phyloP scores from a whole-genome alignment of 1,140 invertebrate species.

The Ceratina calcarata region DNA sequence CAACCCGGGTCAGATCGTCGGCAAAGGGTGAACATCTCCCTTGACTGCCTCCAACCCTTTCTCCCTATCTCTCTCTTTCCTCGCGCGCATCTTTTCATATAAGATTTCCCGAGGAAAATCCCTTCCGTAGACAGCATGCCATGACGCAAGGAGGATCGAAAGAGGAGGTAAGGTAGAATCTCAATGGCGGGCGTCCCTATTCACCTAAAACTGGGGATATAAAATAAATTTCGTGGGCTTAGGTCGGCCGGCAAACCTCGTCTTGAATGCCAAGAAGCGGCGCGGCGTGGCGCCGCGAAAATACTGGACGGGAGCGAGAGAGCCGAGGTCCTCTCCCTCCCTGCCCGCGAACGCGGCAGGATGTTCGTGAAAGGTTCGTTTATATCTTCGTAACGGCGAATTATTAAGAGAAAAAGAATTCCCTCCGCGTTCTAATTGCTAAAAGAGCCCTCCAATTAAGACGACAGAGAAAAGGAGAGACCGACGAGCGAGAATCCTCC shows the following conservation, averaged over 20 bases:
- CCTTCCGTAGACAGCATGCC: constrained; percentile 16
- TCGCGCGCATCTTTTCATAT: constrained; percentile 31
- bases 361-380: constrained; percentile 50
- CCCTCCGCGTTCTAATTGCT: constrained; percentile 49
- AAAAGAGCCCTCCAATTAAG: constrained; percentile 50
- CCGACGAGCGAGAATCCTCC: too few relatives aligned
- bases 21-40: constrained; percentile 36
- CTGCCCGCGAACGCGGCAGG: background rate
- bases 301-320: too few relatives aligned
- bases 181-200: constrained; percentile 37
- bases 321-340: too few relatives aligned
- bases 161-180: constrained; percentile 20
- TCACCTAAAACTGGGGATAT: constrained; percentile 51
- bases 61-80: background rate
- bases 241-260: constrained; percentile 15
- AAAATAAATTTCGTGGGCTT: constrained; percentile 51
- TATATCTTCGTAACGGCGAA: constrained; percentile 51
- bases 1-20: constrained; percentile 33
- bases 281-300: background rate
- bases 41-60: background rate
- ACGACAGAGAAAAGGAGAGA: constrained; percentile 29
- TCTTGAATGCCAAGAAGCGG: constrained; percentile 36
- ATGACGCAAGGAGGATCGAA: background rate
- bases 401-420: constrained; percentile 49
- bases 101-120: constrained; percentile 54